Conservation (phyloP, 2,888 invertebrate species). For the Germaria angustata region DNA sequence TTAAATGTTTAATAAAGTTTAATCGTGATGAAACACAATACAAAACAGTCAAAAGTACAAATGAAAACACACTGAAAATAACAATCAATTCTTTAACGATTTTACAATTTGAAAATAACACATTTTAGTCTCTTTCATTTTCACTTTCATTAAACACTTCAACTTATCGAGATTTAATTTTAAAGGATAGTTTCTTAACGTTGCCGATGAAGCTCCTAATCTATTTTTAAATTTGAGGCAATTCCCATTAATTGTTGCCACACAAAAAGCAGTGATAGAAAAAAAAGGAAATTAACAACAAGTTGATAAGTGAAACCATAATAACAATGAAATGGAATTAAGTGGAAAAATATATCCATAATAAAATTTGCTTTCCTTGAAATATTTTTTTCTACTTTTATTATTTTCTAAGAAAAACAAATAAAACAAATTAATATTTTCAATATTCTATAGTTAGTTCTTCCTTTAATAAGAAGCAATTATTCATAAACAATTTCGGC, state of each 20-base stretch:
- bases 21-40: slow-evolving; percentile 35
- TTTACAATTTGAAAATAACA: slow-evolving; percentile 38
- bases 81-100: slow-evolving; percentile 32
- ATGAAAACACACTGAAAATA: slow-evolving; percentile 13
- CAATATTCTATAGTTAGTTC: no score
- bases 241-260: slow-evolving; percentile 40
- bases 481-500: no score
- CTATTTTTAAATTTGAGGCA: slow-evolving; percentile 15
- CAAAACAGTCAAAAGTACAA: not conserved
- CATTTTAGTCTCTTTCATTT: not conserved
- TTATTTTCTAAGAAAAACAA: no score
- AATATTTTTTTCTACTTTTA: no score
- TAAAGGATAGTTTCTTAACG: not conserved
- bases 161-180: slow-evolving; percentile 46
- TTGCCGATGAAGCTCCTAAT: not conserved
- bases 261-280: not conserved
- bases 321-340: slow-evolving; percentile 37
- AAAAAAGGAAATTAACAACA: not conserved
- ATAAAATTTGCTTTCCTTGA: slow-evolving; percentile 29
- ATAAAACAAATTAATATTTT: no score
- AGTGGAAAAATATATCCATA: slow-evolving; percentile 33
- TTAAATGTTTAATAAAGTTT: slow-evolving; percentile 47
- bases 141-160: slow-evolving; percentile 14
- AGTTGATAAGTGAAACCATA: slow-evolving; percentile 10
- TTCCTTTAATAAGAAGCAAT: no score